Evolutionary conservation across 1,140 invertebrate species (phyloP), one percentile per base, ranked within the genome.

Genomic region (Saxidomus purpurata): DNA sequence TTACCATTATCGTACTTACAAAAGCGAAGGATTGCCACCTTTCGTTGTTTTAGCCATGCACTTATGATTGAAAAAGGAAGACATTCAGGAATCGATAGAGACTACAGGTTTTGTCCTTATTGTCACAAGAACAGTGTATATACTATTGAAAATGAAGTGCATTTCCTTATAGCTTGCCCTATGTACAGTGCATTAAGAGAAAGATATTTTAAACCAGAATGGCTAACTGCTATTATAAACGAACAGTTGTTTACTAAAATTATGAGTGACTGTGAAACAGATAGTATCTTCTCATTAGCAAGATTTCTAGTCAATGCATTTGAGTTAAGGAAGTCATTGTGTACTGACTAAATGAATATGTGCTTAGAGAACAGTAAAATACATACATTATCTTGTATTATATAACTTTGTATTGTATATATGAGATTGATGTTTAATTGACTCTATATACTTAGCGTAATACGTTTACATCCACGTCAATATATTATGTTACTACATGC

Each of bases 51-150:
- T 49, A 38, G 76, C n/a, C 76, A 79, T 49, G 13, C 15, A 28
- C 76, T 79, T 31, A 49, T 79, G 76, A 79, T 79, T 49, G 76
- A 79, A 38, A 79, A 79, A 28, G 76, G 43, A 49, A 47, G 76
- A 31, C 76, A 79, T 8, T 52, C 25, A 38, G n/a, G n/a, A 17
- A 47, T 79, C 4, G 76, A 31, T 31, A 47, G 76, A 47, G 76
- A 79, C 8, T 55, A 31, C 22, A 28, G 43, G 11, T 79, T 49
- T 34, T 79, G 76, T 79, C 40, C 76, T 11, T 55, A 52, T 17
- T 79, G 76, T 31, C 43, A 17, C 9, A 47, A 25, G 15, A 52
- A 47, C n/a, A 38, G 28, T 47, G 47, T 34, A 15, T 52, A 47
- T 28, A 19, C 49, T 49, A n/a, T 79, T 47, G 76, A 52, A 79